These are phyloP conservation scores for Danaus plexippus DNA, from an alignment of 1,140 invertebrate species.

Conservation along the genomic window DNA sequence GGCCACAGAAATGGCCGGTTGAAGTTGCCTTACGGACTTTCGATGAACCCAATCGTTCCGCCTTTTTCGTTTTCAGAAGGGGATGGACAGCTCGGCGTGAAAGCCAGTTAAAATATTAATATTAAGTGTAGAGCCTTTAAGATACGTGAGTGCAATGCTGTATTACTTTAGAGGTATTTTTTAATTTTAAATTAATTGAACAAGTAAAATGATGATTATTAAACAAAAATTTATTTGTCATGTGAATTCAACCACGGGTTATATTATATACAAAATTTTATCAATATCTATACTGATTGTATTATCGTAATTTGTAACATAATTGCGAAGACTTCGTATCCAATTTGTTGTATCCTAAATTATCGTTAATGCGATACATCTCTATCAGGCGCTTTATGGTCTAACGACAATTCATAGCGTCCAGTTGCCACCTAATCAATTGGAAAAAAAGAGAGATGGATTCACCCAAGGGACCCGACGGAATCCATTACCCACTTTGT, in stretches of 20 bases:
- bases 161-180: not conserved
- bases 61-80: constrained; percentile 27
- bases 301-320: constrained; percentile 1
- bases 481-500: constrained; percentile 50
- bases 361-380: too few relatives aligned
- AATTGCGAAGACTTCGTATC: not conserved
- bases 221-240: too few relatives aligned
- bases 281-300: too few relatives aligned
- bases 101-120: constrained; percentile 41
- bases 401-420: constrained; percentile 8
- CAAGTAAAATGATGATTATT: too few relatives aligned
- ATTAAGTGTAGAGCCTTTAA: constrained; percentile 25
- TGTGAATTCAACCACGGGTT: too few relatives aligned
- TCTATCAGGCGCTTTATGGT: not conserved
- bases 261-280: too few relatives aligned
- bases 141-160: constrained; percentile 28
- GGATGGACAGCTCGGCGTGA: constrained; percentile 32
- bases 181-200: too few relatives aligned
- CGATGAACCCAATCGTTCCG: constrained; percentile 38
- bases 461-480: constrained; percentile 36
- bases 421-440: constrained; percentile 37
- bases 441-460: constrained; percentile 36
- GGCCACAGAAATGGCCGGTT: constrained; percentile 36
- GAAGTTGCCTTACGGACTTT: constrained; percentile 38
- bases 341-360: too few relatives aligned